Evolutionary conservation across 2,113 vertebrate genomes (phyloP), one percentile per base, ranked within the genome.

Genomic region (Orycteropus afer): DNA sequence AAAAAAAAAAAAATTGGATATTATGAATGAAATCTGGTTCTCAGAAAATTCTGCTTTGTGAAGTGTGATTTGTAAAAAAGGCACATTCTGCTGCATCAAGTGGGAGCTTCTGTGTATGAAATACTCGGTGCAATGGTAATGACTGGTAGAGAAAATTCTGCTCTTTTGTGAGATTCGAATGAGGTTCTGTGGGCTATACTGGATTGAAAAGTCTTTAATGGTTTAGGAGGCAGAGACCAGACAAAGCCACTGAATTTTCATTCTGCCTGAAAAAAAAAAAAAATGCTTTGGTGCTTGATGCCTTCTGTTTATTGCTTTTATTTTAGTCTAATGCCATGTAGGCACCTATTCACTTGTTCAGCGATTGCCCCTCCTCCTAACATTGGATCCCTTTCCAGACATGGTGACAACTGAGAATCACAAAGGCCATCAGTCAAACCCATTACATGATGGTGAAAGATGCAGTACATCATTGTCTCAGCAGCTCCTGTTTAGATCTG

Each of bases 311-410:
- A 89, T 96, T 82, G 81, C 73, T 78, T 89, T 63, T 13, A 89
- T 97, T 97, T 93, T 63, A 45, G 94, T 94, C 78, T 84, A 92
- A 18, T 71, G 92, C 78, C 79, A 0, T 86, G 79, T 29, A 81
- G 96, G 92, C 34, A 73, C 63, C 57, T 37, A 27, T 22, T 95
- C 95, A 97, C 96, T 91, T 96, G 89, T 89, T n/a, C 93, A 95
- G 97, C 97, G 93, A 0, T n/a, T 34, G 32, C 37, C 45, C 61
- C 95, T 93, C 93, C 96, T 82, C 95, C 93, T 91, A 63, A 8
- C 25, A 2, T 86, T n/a, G 63, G 0, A 17, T 2, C 17, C 10
- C 76, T 76, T 40, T 37, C 80, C n/a, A 86, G 59, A 69, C 59
- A 0, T 57, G 47, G 93, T 92, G 57, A 59, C 86, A 77, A 65